Percentiles rank a stretch among this genome's conserved stretches.
Conservation (phyloP, 2,888 invertebrate species). For the Mythimna loreyi region DNA sequence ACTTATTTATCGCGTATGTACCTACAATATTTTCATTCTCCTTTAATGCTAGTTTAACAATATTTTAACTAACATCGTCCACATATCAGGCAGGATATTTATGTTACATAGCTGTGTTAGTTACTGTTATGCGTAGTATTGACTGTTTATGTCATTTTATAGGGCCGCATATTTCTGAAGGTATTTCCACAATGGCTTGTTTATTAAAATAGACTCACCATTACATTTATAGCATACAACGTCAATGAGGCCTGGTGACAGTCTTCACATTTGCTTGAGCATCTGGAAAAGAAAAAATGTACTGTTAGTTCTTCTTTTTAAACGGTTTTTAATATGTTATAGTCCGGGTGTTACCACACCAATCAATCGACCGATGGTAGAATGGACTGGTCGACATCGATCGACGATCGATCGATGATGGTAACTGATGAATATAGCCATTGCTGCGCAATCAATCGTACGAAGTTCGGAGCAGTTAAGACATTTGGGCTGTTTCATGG, state of each 20-base stretch:
- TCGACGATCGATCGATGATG: no score
- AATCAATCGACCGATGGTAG: no score
- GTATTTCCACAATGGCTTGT: conserved; percentile 16
- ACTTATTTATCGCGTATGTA: no score
- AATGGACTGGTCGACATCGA: no score
- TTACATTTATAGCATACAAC: conserved; percentile 66
- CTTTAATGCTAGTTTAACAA: background rate
- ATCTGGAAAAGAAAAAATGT: conserved; percentile 73
- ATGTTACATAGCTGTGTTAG: background rate
- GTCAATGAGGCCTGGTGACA: conserved; percentile 52
- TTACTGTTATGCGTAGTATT: conserved; percentile 13
- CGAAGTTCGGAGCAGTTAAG: no score
- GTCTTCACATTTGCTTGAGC: conserved; percentile 64
- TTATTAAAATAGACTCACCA: conserved; percentile 69
- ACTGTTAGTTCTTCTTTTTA: conserved; percentile 4
- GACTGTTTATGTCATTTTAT: conserved; percentile 26
- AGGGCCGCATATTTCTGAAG: conserved; percentile 5
- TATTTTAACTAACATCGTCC: background rate
- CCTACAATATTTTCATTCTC: no score
- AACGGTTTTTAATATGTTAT: no score
- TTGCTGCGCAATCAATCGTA: no score
- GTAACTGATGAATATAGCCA: no score
- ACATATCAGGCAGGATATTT: conserved; percentile 23
- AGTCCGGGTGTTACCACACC: no score
- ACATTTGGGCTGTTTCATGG: no score